phyloP scores from a whole-genome alignment of 2,113 vertebrate genomes.

The Crotalus viridis region DNA sequence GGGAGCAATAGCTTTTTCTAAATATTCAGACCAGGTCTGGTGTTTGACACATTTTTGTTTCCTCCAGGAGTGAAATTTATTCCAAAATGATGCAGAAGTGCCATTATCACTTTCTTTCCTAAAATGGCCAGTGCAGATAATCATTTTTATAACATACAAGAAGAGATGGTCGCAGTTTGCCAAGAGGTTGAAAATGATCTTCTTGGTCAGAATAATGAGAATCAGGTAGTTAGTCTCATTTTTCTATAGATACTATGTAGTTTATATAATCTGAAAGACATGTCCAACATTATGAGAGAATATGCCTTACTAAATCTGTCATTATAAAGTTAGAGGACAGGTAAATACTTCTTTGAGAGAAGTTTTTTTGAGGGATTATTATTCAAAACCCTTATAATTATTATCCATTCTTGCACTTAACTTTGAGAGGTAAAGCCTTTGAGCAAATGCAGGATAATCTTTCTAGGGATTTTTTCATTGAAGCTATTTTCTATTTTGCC shows the following conservation, averaged over 20 bases:
- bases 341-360: not conserved
- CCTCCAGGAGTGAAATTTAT: not conserved
- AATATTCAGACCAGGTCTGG: conserved; percentile 41
- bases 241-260: not conserved
- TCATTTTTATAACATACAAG: accelerated
- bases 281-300: not conserved
- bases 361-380: not conserved
- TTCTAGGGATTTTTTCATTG: not conserved
- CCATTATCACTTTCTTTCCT: not conserved
- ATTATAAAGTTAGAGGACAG: not conserved
- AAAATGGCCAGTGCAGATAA: not conserved
- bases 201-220: not conserved
- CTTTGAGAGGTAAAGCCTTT: not conserved
- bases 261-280: not conserved
- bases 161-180: not conserved
- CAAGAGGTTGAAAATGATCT: not conserved
- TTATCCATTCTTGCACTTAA: not conserved
- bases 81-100: conserved; percentile 7
- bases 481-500: not conserved
- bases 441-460: too few species aligned
- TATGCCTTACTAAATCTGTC: not conserved
- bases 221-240: not conserved
- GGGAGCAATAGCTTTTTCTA: conserved; percentile 48
- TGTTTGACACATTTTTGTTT: conserved; percentile 13
- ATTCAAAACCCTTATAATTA: not conserved